phyloP scores from a whole-genome alignment of 2,888 invertebrate genomes.

The Drosophila helvetica region DNA sequence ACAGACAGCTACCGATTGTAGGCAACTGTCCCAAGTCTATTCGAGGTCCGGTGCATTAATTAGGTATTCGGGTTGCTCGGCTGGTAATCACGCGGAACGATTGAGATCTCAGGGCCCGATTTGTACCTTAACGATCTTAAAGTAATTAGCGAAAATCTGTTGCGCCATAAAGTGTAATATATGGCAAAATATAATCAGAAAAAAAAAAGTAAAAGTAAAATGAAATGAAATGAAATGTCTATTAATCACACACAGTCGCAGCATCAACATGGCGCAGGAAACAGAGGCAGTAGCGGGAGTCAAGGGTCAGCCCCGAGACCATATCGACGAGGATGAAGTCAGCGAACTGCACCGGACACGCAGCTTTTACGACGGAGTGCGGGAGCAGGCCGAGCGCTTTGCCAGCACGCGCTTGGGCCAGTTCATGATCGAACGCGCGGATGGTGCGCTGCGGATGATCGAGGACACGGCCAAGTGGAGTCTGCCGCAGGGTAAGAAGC shows the following conservation, averaged over 20 bases:
- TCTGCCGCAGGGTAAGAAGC: slow-evolving; percentile 77
- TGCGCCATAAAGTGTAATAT: not conserved
- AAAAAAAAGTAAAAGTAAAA: not conserved
- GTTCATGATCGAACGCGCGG: slow-evolving; percentile 71
- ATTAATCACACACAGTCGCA: slow-evolving; percentile 45
- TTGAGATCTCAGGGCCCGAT: slow-evolving; percentile 18
- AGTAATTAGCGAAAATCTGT: slow-evolving; percentile 25
- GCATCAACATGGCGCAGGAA: slow-evolving; percentile 59
- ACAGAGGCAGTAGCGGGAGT: slow-evolving; percentile 36
- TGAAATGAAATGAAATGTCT: slow-evolving; percentile 19
- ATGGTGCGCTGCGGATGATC: slow-evolving; percentile 73
- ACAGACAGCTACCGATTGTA: slow-evolving; percentile 32
- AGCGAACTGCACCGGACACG: slow-evolving; percentile 57
- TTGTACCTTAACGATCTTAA: slow-evolving; percentile 27
- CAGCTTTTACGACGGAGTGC: slow-evolving; percentile 66
- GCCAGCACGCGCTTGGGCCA: slow-evolving; percentile 80
- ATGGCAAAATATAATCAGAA: not conserved
- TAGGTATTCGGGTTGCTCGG: slow-evolving; percentile 43
- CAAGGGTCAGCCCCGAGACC: slow-evolving; percentile 26
- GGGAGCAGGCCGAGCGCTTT: slow-evolving; percentile 71
- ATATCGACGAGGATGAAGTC: slow-evolving; percentile 65
- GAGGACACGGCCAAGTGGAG: slow-evolving; percentile 83
- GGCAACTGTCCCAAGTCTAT: slow-evolving; percentile 29
- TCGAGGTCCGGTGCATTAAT: not conserved
- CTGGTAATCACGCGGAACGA: slow-evolving; percentile 51